Base-by-base conservation (phyloP, 2,888 invertebrate genomes). In the Philhelius pedissequus region DNA sequence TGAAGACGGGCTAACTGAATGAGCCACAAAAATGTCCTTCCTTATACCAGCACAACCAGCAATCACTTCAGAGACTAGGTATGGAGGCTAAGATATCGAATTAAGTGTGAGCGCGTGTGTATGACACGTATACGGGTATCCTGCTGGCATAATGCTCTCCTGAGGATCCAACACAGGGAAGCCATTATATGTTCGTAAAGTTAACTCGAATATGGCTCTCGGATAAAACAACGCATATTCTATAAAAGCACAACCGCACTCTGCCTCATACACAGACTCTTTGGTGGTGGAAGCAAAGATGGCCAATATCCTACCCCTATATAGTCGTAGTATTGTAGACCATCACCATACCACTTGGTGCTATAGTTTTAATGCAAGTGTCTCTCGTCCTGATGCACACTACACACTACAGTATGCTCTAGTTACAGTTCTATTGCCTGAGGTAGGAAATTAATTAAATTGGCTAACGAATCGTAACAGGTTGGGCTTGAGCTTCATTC, bases 401-500 rank as follows among this genome's bases (percentile, higher is more conserved):
- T 18, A 70, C 74, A 75, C 54, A 54, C 32, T 18, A 70, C 52
- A 71, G 64, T 66, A 22, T 54, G 79, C 70, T 40, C 79, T 56
- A 84, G 70, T 84, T 84, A 75, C 79, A 43, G 70, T 74, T 74
- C 58, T 75, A 74, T 66, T 52, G 74, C 75, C 30, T 52, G 74
- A 25, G 79, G 79, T 84, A 60, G 70, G 43, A 70, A 84, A 84
- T 79, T 84, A 84, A 84, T 84, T 84, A 84, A 84, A 84, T 84
- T 79, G 79, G 75, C 79, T 79, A 84, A 84, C 74, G 83, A 84
- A 75, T 84, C 83, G 56, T 79, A 79, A 54, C 58, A 32, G 56
- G 54, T 50, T 69, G 54, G 56, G 30, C 74, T 56, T 54, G 32
- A 7, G 18, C 32, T 20, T 13, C 35, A 35, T 56, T 54, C 78